Percentiles rank a stretch among this genome's conserved stretches.
These are phyloP conservation scores for Tetragonisca angustula DNA, from an alignment of 2,888 invertebrate genomes.

Conservation along the genomic window DNA sequence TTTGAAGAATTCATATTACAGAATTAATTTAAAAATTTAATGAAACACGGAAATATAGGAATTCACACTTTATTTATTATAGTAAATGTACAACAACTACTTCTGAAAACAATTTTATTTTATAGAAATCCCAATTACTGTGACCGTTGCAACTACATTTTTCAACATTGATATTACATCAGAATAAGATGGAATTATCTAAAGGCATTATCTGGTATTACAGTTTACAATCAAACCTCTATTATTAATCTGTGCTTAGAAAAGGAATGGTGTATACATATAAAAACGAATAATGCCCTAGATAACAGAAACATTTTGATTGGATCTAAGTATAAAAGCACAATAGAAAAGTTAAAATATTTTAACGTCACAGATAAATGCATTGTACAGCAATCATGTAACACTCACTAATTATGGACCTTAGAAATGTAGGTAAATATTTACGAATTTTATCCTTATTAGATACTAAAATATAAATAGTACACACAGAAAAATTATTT, in stretches of 20 bases:
- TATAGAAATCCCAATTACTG: constrained; percentile 76
- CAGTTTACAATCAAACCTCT: constrained; percentile 36
- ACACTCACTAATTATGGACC: constrained; percentile 35
- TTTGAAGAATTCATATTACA: not conserved
- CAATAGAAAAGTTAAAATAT: constrained; percentile 49
- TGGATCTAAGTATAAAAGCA: constrained; percentile 53
- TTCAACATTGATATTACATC: constrained; percentile 65
- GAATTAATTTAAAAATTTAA: not conserved
- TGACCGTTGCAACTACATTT: constrained; percentile 73
- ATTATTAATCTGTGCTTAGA: constrained; percentile 29
- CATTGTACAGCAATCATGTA: constrained; percentile 49
- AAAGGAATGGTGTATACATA: constrained; percentile 46
- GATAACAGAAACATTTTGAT: constrained; percentile 28
- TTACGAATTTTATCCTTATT: constrained; percentile 34
- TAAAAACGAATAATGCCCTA: constrained; percentile 54
- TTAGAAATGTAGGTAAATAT: constrained; percentile 41
- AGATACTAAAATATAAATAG: constrained; percentile 35
- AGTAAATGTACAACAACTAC: constrained; percentile 37
- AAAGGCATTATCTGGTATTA: constrained; percentile 54
- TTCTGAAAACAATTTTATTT: constrained; percentile 81
- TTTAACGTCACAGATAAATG: constrained; percentile 51
- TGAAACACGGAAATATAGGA: not conserved
- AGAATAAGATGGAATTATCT: constrained; percentile 44
- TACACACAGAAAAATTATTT: constrained; percentile 43
- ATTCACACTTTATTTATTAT: not conserved